These are phyloP conservation scores for Drosophila pseudoobscura DNA, from an alignment of 1,140 invertebrate genomes.

Conservation along the genomic window DNA sequence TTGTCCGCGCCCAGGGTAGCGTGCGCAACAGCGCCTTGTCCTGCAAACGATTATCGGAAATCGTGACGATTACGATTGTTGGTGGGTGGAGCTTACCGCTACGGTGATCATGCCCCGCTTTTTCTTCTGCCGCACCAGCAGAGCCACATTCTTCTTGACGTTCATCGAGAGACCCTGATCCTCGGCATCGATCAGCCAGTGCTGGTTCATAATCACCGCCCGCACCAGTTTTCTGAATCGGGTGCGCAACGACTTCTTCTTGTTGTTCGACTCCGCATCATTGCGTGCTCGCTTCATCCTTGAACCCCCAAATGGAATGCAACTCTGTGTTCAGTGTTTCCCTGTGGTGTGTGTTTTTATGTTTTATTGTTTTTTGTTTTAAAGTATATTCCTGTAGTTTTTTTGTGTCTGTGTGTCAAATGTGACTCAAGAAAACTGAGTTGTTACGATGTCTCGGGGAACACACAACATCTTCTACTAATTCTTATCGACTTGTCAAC, in stretches of 20 bases:
- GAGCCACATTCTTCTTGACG: slow-evolving; percentile 70
- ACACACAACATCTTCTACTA: too few species aligned
- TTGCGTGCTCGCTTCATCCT: slow-evolving; percentile 9
- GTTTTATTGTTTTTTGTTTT: too few species aligned
- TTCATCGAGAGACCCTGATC: slow-evolving; percentile 63
- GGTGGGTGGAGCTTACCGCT: slow-evolving; percentile 45
- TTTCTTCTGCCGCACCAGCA: slow-evolving; percentile 64
- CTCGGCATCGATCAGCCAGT: slow-evolving; percentile 62
- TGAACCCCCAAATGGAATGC: too few species aligned
- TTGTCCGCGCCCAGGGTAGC: slow-evolving; percentile 26
- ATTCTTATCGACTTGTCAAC: too few species aligned
- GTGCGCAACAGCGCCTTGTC: slow-evolving; percentile 63
- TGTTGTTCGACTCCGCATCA: slow-evolving; percentile 3
- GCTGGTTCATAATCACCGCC: slow-evolving; percentile 43
- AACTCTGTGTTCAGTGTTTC: too few species aligned
- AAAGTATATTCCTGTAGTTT: too few species aligned
- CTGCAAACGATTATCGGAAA: slow-evolving; percentile 12
- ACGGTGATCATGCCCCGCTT: slow-evolving; percentile 69
- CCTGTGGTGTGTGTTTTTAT: too few species aligned
- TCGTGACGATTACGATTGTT: not conserved
- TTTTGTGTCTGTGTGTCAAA: too few species aligned
- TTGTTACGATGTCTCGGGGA: too few species aligned
- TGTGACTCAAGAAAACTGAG: too few species aligned
- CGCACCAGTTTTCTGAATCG: slow-evolving; percentile 62
- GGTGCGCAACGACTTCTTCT: slow-evolving; percentile 7